Conservation (phyloP, 2,797 vertebrate species). For the Chromobotia macracanthus region DNA sequence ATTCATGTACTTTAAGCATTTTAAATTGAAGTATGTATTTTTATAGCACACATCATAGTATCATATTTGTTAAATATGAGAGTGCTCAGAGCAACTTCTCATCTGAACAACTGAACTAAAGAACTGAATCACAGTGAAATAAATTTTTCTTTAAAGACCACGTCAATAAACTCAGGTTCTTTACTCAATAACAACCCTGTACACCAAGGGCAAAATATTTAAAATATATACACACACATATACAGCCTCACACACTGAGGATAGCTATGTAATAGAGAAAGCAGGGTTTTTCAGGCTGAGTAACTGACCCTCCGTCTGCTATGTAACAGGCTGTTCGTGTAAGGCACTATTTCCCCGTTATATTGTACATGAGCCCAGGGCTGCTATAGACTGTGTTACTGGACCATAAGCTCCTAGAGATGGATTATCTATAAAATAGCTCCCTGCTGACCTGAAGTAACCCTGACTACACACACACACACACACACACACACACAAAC, state of each 20-base stretch:
- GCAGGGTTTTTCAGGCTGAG: slow-evolving; percentile 51
- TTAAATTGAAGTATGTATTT: too few relatives aligned
- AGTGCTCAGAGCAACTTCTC: neutral
- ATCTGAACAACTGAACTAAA: neutral
- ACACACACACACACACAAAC: neutral
- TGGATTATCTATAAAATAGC: slow-evolving; percentile 47
- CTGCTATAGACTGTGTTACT: slow-evolving; percentile 42
- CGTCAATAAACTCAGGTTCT: slow-evolving; percentile 13
- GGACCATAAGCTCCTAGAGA: slow-evolving; percentile 36
- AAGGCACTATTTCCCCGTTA: slow-evolving; percentile 41
- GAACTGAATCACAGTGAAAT: neutral
- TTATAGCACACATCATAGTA: too few relatives aligned
- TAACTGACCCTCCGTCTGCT: slow-evolving; percentile 64
- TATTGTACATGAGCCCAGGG: slow-evolving; percentile 41
- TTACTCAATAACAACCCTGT: slow-evolving; percentile 27
- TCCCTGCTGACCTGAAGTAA: slow-evolving; percentile 41
- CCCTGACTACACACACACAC: neutral
- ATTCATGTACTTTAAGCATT: too few relatives aligned
- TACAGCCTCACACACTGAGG: slow-evolving; percentile 53
- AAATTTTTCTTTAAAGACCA: slow-evolving; percentile 2
- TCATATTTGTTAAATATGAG: too few relatives aligned
- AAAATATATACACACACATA: slow-evolving; percentile 65
- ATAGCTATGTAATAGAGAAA: slow-evolving; percentile 64
- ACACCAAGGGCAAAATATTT: slow-evolving; percentile 55
- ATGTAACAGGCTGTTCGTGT: slow-evolving; percentile 41